Evolutionary conservation across 2,888 invertebrate species (phyloP).

Genomic region (Nomada hirtipes): DNA sequence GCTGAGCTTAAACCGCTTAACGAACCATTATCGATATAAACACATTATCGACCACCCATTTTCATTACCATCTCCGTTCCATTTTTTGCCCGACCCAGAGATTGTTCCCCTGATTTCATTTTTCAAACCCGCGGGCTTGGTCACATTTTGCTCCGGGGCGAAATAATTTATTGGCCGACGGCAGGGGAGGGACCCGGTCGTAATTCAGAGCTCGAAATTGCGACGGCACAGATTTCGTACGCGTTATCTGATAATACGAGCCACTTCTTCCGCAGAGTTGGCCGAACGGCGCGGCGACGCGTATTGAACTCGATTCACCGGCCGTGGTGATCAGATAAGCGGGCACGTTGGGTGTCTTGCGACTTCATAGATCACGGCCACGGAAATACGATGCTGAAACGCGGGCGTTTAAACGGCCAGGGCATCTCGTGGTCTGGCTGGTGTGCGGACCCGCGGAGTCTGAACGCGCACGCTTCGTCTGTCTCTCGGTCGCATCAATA

Average conservation of each 20-base stretch:
- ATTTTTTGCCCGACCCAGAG: too few relatives aligned
- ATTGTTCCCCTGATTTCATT: too few relatives aligned
- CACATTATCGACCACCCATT: too few relatives aligned
- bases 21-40: too few relatives aligned
- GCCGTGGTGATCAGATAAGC: conserved; percentile 28
- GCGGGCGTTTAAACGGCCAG: conserved; percentile 15
- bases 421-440: neutral
- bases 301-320: conserved; percentile 16
- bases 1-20: neutral
- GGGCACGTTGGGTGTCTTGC: conserved; percentile 41
- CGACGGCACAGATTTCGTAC: conserved; percentile 10
- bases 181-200: neutral
- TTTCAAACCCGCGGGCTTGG: too few relatives aligned
- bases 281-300: neutral
- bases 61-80: too few relatives aligned
- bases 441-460: too few relatives aligned
- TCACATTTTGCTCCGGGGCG: neutral
- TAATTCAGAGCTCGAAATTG: conserved; percentile 9
- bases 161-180: conserved; percentile 1
- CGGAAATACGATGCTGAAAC: conserved; percentile 52
- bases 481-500: conserved; percentile 15
- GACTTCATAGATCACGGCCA: conserved; percentile 63
- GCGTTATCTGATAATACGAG: conserved; percentile 15
- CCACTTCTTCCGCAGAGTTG: neutral
- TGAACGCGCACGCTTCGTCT: neutral